Evolutionary conservation across 2,797 vertebrate genomes (phyloP).

Genomic region (Eremophila alpestris): DNA sequence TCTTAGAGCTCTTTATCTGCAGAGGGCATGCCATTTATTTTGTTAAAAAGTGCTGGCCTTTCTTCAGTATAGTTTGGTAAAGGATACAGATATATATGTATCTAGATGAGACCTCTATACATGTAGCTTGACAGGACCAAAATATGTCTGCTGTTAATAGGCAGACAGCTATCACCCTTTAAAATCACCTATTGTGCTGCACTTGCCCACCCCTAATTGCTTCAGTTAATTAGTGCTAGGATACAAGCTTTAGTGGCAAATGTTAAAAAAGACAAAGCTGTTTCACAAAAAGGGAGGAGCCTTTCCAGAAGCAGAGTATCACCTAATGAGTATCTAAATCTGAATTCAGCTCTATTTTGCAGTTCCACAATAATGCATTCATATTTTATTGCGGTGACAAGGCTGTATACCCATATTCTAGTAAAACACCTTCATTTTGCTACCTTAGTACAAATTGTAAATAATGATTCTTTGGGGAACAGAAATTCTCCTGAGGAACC

Average conservation of each 20-base stretch:
- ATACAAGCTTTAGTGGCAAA: background rate
- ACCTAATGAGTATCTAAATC: background rate
- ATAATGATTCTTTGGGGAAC: background rate
- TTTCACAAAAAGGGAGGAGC: background rate
- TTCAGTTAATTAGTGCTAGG: background rate
- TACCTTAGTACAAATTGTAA: background rate
- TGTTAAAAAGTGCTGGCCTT: background rate
- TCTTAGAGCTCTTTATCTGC: background rate
- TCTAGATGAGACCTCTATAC: background rate
- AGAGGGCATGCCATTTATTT: background rate
- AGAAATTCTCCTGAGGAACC: background rate
- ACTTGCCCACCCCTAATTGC: background rate
- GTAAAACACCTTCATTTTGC: background rate
- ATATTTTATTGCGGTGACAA: background rate
- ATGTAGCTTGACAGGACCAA: background rate
- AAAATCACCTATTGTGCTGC: background rate
- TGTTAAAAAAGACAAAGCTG: background rate
- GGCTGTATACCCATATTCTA: background rate
- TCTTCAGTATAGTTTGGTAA: background rate
- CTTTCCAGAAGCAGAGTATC: background rate
- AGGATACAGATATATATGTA: background rate
- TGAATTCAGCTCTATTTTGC: background rate
- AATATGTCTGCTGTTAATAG: background rate
- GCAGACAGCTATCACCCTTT: background rate
- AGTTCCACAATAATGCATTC: background rate